Percentiles rank a stretch among this genome's conserved stretches.
phyloP scores from a whole-genome alignment of 2,113 vertebrate genomes.

The Peromyscus californicus region DNA sequence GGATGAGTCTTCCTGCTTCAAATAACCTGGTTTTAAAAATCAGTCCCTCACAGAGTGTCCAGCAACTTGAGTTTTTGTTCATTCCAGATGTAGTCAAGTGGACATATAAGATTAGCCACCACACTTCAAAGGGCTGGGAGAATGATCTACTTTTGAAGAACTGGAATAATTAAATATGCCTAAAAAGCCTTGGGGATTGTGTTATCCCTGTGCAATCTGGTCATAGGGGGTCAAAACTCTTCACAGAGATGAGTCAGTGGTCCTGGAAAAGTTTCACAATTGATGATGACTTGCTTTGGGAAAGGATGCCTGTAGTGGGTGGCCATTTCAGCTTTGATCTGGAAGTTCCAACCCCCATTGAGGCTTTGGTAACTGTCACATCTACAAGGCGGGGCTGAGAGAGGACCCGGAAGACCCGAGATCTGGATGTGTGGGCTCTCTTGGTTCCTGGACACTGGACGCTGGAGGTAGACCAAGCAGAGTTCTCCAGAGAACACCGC shows the following conservation, averaged over 20 bases:
- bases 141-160: background rate
- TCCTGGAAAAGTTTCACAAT: background rate
- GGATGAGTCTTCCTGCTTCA: background rate
- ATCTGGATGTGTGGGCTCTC: too few relatives aligned
- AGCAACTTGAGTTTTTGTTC: background rate
- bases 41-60: background rate
- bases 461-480: too few relatives aligned
- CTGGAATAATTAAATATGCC: background rate
- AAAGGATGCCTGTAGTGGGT: background rate
- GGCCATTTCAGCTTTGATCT: too few relatives aligned
- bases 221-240: background rate
- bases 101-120: background rate
- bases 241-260: background rate
- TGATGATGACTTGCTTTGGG: background rate
- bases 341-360: too few relatives aligned
- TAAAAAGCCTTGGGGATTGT: background rate
- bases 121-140: background rate
- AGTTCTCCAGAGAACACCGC: too few relatives aligned
- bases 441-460: too few relatives aligned
- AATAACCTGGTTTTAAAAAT: background rate
- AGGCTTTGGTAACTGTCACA: too few relatives aligned
- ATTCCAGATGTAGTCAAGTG: background rate
- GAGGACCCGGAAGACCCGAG: too few relatives aligned
- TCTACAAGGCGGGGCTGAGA: too few relatives aligned
- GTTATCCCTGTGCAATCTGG: background rate